Conservation (phyloP, 2,113 vertebrate species). For the Oncorhynchus mykiss region DNA sequence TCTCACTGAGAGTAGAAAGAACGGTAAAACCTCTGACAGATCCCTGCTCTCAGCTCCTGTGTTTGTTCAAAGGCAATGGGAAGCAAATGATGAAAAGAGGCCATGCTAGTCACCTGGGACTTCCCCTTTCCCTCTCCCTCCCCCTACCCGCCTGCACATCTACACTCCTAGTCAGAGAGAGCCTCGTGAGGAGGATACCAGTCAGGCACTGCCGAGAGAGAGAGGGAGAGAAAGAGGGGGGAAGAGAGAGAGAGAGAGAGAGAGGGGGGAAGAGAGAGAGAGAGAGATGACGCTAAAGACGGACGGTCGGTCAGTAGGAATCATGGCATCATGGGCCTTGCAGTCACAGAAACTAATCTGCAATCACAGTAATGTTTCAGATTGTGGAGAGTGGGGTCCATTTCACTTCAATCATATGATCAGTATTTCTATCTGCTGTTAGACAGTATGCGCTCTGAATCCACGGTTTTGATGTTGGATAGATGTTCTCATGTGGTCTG, state of each 20-base stretch:
- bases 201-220: background rate
- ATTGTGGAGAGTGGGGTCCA: background rate
- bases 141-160: conserved; percentile 26
- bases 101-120: conserved; percentile 59
- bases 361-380: conserved; percentile 44
- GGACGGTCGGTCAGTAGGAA: too few relatives aligned
- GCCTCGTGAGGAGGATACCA: background rate
- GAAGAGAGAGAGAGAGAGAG: background rate
- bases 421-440: background rate
- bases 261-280: background rate
- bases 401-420: background rate
- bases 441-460: background rate
- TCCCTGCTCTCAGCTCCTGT: conserved; percentile 47
- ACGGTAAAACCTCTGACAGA: conserved; percentile 55
- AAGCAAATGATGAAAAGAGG: conserved; percentile 68
- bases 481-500: background rate
- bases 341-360: conserved; percentile 37
- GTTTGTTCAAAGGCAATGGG: conserved; percentile 65
- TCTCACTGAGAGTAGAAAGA: conserved; percentile 17
- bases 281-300: background rate
- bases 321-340: conserved; percentile 10
- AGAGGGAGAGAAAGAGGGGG: background rate
- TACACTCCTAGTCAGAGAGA: conserved; percentile 30
- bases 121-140: background rate
- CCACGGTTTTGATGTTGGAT: background rate